Evolutionary conservation across 1,140 invertebrate species (phyloP).

Genomic region (Ips nitidus): DNA sequence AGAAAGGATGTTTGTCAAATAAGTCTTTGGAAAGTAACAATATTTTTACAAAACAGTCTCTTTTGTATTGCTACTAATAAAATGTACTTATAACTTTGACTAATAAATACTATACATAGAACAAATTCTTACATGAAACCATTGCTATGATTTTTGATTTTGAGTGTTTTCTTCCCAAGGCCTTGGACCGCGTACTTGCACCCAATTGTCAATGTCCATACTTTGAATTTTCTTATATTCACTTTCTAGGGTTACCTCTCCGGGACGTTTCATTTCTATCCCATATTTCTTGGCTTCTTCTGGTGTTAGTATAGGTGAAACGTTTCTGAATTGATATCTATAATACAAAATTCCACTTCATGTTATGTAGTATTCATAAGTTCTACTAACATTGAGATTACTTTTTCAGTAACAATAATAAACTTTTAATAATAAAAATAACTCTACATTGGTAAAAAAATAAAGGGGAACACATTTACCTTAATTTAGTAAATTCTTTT

Average conservation of each 20-base stretch:
- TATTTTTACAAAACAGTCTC: too few species aligned
- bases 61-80: too few species aligned
- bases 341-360: constrained; percentile 29
- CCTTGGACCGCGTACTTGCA: constrained; percentile 74
- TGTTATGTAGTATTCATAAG: constrained; percentile 15
- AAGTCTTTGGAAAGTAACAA: too few species aligned
- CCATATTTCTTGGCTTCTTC: constrained; percentile 67
- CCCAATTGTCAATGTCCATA: constrained; percentile 77
- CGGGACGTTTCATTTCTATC: constrained; percentile 64
- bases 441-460: background rate
- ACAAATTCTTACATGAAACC: too few species aligned
- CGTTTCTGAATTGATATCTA: constrained; percentile 70
- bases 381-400: background rate
- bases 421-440: background rate
- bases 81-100: too few species aligned
- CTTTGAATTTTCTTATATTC: constrained; percentile 72
- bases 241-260: constrained; percentile 69
- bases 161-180: constrained; percentile 69
- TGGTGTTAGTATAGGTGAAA: constrained; percentile 57
- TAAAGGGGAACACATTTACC: constrained; percentile 52
- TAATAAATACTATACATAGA: too few species aligned
- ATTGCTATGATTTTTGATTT: too few species aligned
- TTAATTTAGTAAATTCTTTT: constrained; percentile 67
- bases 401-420: too few species aligned
- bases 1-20: too few species aligned